Evolutionary conservation across 2,888 invertebrate species (phyloP), one percentile per base, ranked within the genome.

Genomic region (Papilio protenor): DNA sequence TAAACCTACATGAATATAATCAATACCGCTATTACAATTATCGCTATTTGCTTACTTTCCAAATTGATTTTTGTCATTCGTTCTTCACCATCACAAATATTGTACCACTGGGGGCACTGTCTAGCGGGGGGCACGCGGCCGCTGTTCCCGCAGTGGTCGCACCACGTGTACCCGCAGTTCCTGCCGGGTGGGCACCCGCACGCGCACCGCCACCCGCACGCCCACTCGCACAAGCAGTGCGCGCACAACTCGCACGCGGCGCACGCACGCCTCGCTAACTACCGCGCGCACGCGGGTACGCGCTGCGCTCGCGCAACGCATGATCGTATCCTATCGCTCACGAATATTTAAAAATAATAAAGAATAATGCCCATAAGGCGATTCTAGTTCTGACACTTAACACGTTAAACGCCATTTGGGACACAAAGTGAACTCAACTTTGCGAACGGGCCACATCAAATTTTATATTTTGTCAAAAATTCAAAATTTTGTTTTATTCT

Each of bases 121-220:
- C 55, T 8, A 52, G 75, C 83, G 87, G 77, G 79, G 83, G 94
- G 97, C 91, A 96, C 97, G 88, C 96, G 98, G 90, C 98, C 98
- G 87, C 96, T 98, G 92, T 98, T 98, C 95, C 98, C 98, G 85
- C 98, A 98, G 96, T 98, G 98, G 98, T 98, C 98, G 87, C 98
- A 98, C 95, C 98, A 98, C 95, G 98, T 98, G 89, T 98, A 98
- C 95, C 98, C 98, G 87, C 98, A 98, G 96, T 98, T 98, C 96
- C 96, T 98, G 93, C 98, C 98, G 89, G 98, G 97, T 92, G 97
- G 97, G 93, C 98, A 98, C 95, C 97, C 97, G 89, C 91, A 88
- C 82, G 61, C 71, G 66, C 77, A 73, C 69, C 92, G 95, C 94
- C 94, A 96, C 96, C 89, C 96, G 95, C 94, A 95, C 91, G 75